Conservation (phyloP, 2,797 vertebrate genomes). For the Urocyon cinereoargenteus region DNA sequence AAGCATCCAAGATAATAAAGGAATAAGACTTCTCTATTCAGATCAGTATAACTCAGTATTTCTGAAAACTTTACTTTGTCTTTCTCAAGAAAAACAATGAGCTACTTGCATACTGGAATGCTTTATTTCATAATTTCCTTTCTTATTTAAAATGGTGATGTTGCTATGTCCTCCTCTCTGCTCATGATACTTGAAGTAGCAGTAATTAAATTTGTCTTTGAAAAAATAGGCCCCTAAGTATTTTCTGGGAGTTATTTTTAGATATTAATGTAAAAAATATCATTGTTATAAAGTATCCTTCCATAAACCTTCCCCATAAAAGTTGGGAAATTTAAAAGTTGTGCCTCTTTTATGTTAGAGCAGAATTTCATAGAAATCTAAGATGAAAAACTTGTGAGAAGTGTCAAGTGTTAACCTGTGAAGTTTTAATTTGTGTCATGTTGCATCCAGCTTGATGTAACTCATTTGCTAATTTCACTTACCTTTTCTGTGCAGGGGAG, state of each 20-base stretch:
- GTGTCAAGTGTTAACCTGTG: conserved; percentile 27
- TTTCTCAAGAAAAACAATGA: neutral
- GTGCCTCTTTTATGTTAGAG: conserved; percentile 5
- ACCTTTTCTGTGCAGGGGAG: neutral
- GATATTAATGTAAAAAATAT: conserved; percentile 11
- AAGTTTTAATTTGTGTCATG: conserved; percentile 61
- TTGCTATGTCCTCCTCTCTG: conserved; percentile 37
- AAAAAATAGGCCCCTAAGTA: conserved; percentile 27
- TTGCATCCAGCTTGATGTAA: conserved; percentile 36
- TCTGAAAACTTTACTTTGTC: conserved; percentile 31
- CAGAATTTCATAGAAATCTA: conserved; percentile 2
- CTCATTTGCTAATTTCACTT: conserved; percentile 25
- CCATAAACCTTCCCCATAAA: conserved; percentile 30
- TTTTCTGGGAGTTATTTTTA: conserved; percentile 60
- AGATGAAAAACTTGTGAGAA: conserved; percentile 8
- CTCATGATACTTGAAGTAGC: conserved; percentile 21
- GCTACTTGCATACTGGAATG: neutral
- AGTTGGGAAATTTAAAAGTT: conserved; percentile 21
- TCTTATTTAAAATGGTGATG: conserved; percentile 52
- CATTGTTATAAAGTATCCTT: conserved; percentile 33
- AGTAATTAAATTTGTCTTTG: conserved; percentile 62
- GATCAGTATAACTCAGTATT: neutral
- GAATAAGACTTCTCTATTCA: conserved; percentile 30
- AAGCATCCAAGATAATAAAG: conserved; percentile 18
- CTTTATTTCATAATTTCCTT: conserved; percentile 45